Base-by-base conservation (phyloP, 1,140 invertebrate species). In the Telenomus remus region DNA sequence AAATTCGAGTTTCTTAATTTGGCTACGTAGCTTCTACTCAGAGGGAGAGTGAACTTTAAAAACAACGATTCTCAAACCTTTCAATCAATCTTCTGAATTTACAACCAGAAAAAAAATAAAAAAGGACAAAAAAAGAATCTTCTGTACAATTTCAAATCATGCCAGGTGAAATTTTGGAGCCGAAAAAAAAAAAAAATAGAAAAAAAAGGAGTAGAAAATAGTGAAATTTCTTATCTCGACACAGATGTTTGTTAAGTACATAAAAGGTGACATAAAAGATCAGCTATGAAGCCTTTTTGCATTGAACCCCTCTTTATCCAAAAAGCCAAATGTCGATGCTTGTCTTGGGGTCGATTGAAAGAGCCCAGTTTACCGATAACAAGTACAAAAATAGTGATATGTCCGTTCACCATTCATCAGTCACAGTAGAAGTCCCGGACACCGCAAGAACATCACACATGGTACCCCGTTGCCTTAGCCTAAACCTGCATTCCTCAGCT, bases 321-420 rank as follows among this genome's bases (percentile, higher is more conserved):
- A 59, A 64, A 76, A 76, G 66, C 63, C 43, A 66, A 57, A 12
- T 34, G 14, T 44, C 12, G 43, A 12, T 12, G 60, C 15, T 55
- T 4, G 16, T 63, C 51, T 42, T 69, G 11, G 15, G 51, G 37
- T 39, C 37, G 37, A 11, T 39, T 37, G 12, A 69, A 15, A 78
- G 48, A 56, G 14, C 68, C 48, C 63, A 64, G 19, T 72, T 76
- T 61, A 56, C 42, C 49, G 16, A 59, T 46, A 74, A 71, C 70
- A 76, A 75, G 34, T 79, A 66, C 37, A 68, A 56, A 66, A 76
- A 66, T 57, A 70, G 50, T 74, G 50, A 34, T 57, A 66, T 63
- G 19, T 77, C 79, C 79, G 72, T 80, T 75, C 79, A 80, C 76
- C 79, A 74, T 57, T 74, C 68, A 80, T 78, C 79, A 80, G 79